Evolutionary conservation across 2,888 invertebrate genomes (phyloP).

Genomic region (Lysandra bellargus): DNA sequence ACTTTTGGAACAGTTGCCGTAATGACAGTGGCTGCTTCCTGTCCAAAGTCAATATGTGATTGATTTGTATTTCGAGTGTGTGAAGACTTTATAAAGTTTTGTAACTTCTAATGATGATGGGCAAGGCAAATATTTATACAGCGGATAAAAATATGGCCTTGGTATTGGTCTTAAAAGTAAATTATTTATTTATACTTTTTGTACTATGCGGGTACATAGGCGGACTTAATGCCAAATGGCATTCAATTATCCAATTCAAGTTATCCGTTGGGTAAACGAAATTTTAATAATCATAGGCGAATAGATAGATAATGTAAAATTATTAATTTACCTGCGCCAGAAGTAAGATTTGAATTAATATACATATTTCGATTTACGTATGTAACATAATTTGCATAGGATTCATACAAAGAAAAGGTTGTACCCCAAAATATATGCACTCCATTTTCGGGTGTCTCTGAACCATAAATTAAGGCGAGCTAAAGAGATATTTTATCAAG

Average conservation of each 20-base stretch:
- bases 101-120: neutral
- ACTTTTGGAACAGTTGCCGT: slow-evolving; percentile 74
- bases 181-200: too few relatives aligned
- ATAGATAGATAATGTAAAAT: neutral
- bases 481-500: slow-evolving; percentile 54
- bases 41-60: slow-evolving; percentile 45
- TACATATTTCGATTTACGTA: neutral
- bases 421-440: slow-evolving; percentile 15
- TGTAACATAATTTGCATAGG: slow-evolving; percentile 10
- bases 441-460: slow-evolving; percentile 39
- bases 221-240: too few relatives aligned
- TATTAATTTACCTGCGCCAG: neutral
- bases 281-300: too few relatives aligned
- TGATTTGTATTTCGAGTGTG: neutral
- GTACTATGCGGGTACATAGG: too few relatives aligned
- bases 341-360: neutral
- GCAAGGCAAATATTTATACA: neutral
- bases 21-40: slow-evolving; percentile 77
- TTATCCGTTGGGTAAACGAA: too few relatives aligned
- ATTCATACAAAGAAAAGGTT: neutral
- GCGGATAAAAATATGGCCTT: neutral
- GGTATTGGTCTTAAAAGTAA: too few relatives aligned
- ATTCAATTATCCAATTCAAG: too few relatives aligned
- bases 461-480: slow-evolving; percentile 53
- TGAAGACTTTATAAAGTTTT: neutral